Conservation (phyloP, 2,797 vertebrate species). For the Mus minutoides region DNA sequence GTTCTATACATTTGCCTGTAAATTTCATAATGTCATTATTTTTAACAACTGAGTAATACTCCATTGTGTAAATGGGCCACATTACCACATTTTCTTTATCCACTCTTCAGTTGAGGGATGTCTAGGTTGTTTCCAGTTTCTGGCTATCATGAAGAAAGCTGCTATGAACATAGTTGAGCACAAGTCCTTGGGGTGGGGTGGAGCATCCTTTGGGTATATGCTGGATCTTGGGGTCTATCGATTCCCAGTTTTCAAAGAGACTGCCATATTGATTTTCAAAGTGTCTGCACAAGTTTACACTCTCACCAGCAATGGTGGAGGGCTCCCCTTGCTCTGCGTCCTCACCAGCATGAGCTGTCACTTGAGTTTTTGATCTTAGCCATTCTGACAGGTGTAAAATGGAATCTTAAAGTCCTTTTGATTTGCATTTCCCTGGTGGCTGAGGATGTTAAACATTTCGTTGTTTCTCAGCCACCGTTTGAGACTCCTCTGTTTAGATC, state of each 20-base stretch:
- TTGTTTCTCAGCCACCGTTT: neutral
- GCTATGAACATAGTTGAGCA: neutral
- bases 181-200: neutral
- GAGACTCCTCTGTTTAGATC: neutral
- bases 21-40: neutral
- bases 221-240: neutral
- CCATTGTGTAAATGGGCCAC: neutral
- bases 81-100: neutral
- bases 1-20: neutral
- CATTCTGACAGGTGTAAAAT: neutral
- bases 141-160: neutral
- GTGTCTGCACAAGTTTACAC: neutral
- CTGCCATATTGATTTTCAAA: neutral
- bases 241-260: neutral
- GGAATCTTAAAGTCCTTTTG: neutral
- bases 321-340: neutral
- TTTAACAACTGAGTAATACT: neutral
- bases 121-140: neutral
- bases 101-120: neutral
- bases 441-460: neutral
- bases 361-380: neutral
- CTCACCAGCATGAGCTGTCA: neutral
- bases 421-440: neutral
- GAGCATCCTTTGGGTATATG: neutral
- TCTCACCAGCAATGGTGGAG: neutral